Evolutionary conservation across 2,888 invertebrate genomes (phyloP).

Genomic region (Chorisops tibialis): DNA sequence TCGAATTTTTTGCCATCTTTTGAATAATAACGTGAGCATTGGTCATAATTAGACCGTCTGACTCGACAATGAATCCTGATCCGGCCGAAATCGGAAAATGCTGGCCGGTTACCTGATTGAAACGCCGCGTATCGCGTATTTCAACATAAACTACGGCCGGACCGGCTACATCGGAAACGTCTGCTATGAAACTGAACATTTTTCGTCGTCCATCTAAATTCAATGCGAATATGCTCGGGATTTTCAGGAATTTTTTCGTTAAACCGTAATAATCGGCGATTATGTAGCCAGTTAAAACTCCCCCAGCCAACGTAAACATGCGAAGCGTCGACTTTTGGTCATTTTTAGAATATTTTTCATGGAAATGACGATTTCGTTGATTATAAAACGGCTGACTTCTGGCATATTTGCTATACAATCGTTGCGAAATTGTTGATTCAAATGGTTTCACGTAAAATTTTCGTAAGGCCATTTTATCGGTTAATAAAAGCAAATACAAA

Average conservation of each 20-base stretch:
- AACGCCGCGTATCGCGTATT: conserved; percentile 69
- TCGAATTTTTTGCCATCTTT: conserved; percentile 58
- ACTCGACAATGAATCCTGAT: conserved; percentile 85
- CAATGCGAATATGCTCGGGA: not conserved
- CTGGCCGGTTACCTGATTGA: conserved; percentile 67
- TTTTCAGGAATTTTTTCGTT: not conserved
- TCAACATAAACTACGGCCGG: conserved; percentile 89
- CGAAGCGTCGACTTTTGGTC: too few species aligned
- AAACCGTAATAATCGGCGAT: not conserved
- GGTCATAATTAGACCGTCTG: conserved; percentile 85
- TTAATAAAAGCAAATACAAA: too few species aligned
- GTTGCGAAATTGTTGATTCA: too few species aligned
- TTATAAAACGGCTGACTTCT: too few species aligned
- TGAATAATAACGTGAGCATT: conserved; percentile 94
- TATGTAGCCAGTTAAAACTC: not conserved
- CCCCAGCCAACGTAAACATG: too few species aligned
- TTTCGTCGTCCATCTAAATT: not conserved
- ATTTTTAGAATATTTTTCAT: too few species aligned
- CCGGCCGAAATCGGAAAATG: conserved; percentile 75
- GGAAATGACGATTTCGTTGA: too few species aligned
- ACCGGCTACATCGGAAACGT: conserved; percentile 76
- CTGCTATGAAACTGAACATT: conserved; percentile 2
- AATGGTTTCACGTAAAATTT: too few species aligned
- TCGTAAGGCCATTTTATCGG: too few species aligned
- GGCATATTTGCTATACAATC: too few species aligned